Base-by-base conservation (phyloP, 92 coral and sea anemone genomes). In the Ricordea florida region DNA sequence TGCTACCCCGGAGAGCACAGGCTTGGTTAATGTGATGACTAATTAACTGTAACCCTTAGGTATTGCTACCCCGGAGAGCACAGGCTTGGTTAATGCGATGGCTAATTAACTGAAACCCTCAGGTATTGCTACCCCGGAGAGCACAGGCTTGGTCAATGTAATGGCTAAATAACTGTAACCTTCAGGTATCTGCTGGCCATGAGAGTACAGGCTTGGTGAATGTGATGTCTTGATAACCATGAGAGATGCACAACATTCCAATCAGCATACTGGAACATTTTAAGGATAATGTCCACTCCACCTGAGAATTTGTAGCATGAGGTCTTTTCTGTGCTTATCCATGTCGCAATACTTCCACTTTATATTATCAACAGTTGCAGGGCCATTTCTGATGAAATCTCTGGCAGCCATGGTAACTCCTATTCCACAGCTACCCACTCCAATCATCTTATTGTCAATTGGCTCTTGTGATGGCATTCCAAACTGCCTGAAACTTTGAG, bases 371-470 rank as follows among this genome's bases (percentile, higher is more conserved):
- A 58, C 60, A 30, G 48, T 62, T 48, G 48, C 28, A 5, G 62
- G 34, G 18, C 86, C 79, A 46, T 71, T 38, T n/a, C 53, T 34
- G 21, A 74, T 75, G 25, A 83, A 52, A 42, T 83, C 82, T 74
- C 74, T 27, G 3, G 70, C 65, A 34, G 80, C 84, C 65, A 68
- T 47, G 30, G 57, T 76, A 10, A 84, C 80, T 36, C 84, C 84
- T 29, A 72, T 73, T n/a, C 80, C 77, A 68, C 85, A 79, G 70
- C 85, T 79, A 11, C 77, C 85, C n/a, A 35, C 52, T 0, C 85
- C 85, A 34, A 68, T 58, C 78, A 68, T 41, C 40, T 28, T 57
- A n/a, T 1, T 20, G 1, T 42, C 2, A 42, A 42, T 22, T 28
- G 75, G 57, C 25, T 24, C 41, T 37, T 77, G 83, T 24, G 74